Percentiles rank a stretch among this genome's conserved stretches.
phyloP scores from a whole-genome alignment of 1,140 invertebrate genomes.

The Macrobrachium rosenbergii region DNA sequence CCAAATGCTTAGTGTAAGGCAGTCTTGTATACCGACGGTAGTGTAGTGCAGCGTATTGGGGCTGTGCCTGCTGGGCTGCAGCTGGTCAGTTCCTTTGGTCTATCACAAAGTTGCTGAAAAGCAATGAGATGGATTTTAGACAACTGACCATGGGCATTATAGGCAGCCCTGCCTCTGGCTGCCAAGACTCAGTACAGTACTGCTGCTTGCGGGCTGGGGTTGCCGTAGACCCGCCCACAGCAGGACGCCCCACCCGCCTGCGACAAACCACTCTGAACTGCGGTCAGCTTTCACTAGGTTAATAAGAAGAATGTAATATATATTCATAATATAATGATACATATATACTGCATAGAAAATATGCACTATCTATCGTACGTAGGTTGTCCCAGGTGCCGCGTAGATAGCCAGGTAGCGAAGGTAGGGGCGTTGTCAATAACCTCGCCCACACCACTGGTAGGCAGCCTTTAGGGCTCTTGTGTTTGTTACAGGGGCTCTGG shows the following conservation, averaged over 20 bases:
- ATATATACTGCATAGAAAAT: slow-evolving; percentile 65
- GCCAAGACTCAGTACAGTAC: slow-evolving; percentile 54
- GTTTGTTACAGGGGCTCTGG: slow-evolving; percentile 9
- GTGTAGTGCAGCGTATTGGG: slow-evolving; percentile 38
- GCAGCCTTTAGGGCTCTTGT: slow-evolving; percentile 5
- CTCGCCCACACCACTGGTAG: slow-evolving; percentile 14
- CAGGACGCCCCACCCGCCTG: slow-evolving; percentile 39
- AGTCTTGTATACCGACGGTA: slow-evolving; percentile 57
- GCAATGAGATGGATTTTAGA: no score
- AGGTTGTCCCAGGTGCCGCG: slow-evolving; percentile 56
- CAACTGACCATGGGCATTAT: background rate
- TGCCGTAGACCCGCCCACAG: slow-evolving; percentile 41
- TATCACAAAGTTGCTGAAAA: no score
- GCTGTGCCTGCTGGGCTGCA: slow-evolving; percentile 11
- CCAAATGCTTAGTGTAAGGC: slow-evolving; percentile 61
- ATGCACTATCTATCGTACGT: slow-evolving; percentile 65
- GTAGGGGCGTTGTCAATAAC: slow-evolving; percentile 1
- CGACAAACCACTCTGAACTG: slow-evolving; percentile 57
- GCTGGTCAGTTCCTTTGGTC: background rate
- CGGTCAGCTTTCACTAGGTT: slow-evolving; percentile 65
- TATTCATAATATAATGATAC: slow-evolving; percentile 65
- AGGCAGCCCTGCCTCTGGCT: slow-evolving; percentile 32
- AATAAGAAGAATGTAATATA: slow-evolving; percentile 63
- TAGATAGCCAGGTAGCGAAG: slow-evolving; percentile 45
- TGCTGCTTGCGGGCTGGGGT: slow-evolving; percentile 45